phyloP scores from a whole-genome alignment of 2,113 vertebrate species.

The Macquaria australasica region DNA sequence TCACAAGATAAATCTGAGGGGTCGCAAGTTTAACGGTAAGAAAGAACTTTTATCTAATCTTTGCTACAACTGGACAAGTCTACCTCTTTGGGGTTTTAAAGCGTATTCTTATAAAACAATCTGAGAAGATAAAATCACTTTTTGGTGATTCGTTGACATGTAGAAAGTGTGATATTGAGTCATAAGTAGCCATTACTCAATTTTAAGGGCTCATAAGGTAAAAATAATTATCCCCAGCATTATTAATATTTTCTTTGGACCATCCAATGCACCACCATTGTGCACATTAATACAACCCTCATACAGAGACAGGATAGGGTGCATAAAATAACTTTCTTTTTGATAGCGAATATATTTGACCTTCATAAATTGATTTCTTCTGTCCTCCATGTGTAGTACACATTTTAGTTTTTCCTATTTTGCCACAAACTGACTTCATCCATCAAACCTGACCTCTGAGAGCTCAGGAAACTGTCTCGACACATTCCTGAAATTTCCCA shows the following conservation, averaged over 20 bases:
- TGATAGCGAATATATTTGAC: neutral
- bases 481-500: conserved; percentile 42
- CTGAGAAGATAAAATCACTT: neutral
- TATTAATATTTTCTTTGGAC: too few relatives aligned
- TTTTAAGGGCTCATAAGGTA: neutral
- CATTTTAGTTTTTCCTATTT: neutral
- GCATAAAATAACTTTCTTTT: neutral
- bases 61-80: neutral
- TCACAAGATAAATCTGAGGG: neutral
- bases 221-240: too few relatives aligned
- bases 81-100: neutral
- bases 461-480: conserved; percentile 25
- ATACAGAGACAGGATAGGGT: neutral
- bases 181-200: neutral
- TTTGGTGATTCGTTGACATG: neutral
- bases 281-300: too few relatives aligned
- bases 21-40: neutral
- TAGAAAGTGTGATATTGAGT: neutral
- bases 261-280: too few relatives aligned
- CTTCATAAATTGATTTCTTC: neutral
- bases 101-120: neutral
- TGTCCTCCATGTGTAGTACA: neutral
- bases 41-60: neutral
- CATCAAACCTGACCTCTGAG: neutral
- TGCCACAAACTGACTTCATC: neutral